Evolutionary conservation across 2,113 vertebrate genomes (phyloP).

Genomic region (Seriola aureovittata): DNA sequence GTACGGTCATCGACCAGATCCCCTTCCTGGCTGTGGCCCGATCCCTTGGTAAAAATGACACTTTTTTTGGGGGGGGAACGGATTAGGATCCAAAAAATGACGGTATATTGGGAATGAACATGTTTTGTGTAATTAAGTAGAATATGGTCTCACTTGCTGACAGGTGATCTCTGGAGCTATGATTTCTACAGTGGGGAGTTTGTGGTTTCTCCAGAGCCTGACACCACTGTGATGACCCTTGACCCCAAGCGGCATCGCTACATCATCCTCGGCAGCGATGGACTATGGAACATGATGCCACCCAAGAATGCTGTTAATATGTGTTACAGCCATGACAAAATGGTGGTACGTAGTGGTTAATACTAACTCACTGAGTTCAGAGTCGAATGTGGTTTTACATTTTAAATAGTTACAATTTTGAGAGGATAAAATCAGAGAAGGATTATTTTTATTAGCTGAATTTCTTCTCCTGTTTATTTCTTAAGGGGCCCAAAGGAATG

Average conservation of each 20-base stretch:
- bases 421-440: no score
- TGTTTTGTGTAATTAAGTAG: neutral
- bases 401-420: no score
- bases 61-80: neutral
- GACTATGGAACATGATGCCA: slow-evolving; percentile 99
- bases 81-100: neutral
- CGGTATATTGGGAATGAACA: neutral
- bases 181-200: slow-evolving; percentile 99
- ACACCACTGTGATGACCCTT: slow-evolving; percentile 94
- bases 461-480: neutral
- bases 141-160: neutral
- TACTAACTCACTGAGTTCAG: no score
- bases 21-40: slow-evolving; percentile 97
- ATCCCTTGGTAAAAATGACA: slow-evolving; percentile 83
- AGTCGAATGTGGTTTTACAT: neutral
- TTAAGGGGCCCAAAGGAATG: slow-evolving; percentile 91
- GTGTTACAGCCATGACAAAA: slow-evolving; percentile 95
- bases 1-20: slow-evolving; percentile 98
- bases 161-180: slow-evolving; percentile 98
- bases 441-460: neutral
- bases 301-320: slow-evolving; percentile 95
- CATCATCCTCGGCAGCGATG: slow-evolving; percentile 97
- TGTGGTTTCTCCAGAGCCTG: slow-evolving; percentile 97
- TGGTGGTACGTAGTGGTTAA: slow-evolving; percentile 73
- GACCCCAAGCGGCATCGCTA: slow-evolving; percentile 94